phyloP scores from a whole-genome alignment of 2,888 invertebrate genomes.

The Lasioglossum morio region DNA sequence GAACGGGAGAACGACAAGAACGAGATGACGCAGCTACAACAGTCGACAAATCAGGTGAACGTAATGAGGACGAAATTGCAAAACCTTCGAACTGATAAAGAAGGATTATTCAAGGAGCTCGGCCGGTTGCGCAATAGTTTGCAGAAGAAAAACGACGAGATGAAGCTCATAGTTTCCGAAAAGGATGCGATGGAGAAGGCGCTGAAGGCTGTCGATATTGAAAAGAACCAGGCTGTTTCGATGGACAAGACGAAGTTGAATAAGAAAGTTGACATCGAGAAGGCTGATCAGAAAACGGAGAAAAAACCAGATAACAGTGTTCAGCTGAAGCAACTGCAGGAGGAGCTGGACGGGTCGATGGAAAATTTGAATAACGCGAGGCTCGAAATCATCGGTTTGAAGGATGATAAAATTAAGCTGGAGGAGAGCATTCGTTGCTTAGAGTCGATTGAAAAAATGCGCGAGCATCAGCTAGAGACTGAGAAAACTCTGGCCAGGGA shows the following conservation, averaged over 20 bases:
- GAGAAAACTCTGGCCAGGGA: constrained; percentile 55
- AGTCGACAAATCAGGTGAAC: constrained; percentile 54
- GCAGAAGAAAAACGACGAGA: constrained; percentile 55
- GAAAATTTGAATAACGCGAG: constrained; percentile 47
- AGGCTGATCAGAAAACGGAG: not conserved
- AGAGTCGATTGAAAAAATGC: constrained; percentile 58
- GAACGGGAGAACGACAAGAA: constrained; percentile 46
- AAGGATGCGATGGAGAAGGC: constrained; percentile 27
- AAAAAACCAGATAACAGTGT: not conserved
- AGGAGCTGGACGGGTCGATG: constrained; percentile 42
- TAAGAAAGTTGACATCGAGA: constrained; percentile 28
- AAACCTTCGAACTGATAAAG: constrained; percentile 51
- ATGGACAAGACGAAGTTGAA: constrained; percentile 48
- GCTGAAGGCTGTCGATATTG: constrained; percentile 27
- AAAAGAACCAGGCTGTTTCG: constrained; percentile 11
- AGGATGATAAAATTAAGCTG: constrained; percentile 31
- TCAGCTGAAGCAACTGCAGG: constrained; percentile 30
- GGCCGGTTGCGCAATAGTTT: constrained; percentile 49
- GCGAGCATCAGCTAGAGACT: constrained; percentile 53
- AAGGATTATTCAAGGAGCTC: constrained; percentile 50
- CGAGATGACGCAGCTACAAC: constrained; percentile 45
- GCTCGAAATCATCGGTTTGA: constrained; percentile 31
- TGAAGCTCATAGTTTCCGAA: constrained; percentile 52
- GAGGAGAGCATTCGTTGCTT: constrained; percentile 48
- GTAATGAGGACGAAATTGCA: constrained; percentile 42